Evolutionary conservation across 2,113 vertebrate genomes (phyloP).

Genomic region (Thamnophis sirtalis): DNA sequence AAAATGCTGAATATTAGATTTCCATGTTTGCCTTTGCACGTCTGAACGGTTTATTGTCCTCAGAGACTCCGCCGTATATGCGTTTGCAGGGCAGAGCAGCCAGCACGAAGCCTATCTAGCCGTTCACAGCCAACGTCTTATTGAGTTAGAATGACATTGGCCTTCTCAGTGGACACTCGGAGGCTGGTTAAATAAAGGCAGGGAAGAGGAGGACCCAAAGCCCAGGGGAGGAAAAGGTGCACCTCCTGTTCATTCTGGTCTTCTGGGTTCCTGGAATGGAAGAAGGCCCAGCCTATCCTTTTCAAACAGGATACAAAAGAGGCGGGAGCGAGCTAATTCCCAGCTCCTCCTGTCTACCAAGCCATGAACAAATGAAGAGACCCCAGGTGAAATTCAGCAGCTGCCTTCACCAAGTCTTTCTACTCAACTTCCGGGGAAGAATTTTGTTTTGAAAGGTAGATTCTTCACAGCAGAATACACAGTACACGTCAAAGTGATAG

Average conservation of each 20-base stretch:
- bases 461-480: conserved; percentile 51
- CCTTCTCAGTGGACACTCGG: too few species aligned
- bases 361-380: not conserved
- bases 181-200: not conserved
- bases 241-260: not conserved
- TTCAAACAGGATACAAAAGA: not conserved
- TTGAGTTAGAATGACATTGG: not conserved
- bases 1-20: not conserved
- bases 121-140: not conserved
- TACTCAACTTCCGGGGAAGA: not conserved
- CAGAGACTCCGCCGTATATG: not conserved
- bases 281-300: not conserved
- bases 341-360: not conserved
- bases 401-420: not conserved
- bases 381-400: not conserved
- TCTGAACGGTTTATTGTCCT: not conserved
- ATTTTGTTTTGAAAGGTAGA: not conserved
- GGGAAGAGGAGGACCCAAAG: not conserved
- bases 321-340: too few species aligned
- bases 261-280: not conserved
- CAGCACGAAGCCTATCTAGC: not conserved
- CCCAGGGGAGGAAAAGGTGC: not conserved
- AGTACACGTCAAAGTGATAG: conserved; percentile 11
- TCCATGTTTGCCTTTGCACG: not conserved
- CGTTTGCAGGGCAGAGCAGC: not conserved